Base-by-base conservation (phyloP, 2,797 vertebrate genomes). In the Merluccius polli region DNA sequence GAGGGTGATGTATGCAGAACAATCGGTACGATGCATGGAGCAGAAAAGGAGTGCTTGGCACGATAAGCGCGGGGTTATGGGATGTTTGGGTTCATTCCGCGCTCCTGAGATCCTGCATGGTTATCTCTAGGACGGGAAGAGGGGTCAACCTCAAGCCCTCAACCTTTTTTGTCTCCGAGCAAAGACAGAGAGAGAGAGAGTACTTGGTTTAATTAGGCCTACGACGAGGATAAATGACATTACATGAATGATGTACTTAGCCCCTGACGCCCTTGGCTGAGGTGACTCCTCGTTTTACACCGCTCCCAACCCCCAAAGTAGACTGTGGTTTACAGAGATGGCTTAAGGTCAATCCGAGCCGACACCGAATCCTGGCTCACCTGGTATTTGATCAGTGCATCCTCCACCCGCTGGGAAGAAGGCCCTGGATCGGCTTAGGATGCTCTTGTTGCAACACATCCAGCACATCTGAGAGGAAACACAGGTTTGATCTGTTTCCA, bases 251-350 rank as follows among this genome's bases (percentile, higher is more conserved):
- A 88, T 87, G 86, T 90, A 81, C 85, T 88, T 84, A 79, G 82
- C 84, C 81, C 80, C 12, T 5, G 10, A 74, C 85, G 87, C 86
- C 87, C 84, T 86, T 83, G 87, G 88, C 87, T 82, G 75, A 84
- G 82, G 82, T 89, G 84, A 86, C 84, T 86, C 88, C 86, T 90
- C 83, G 52, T 87, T 85, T 90, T 89, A 89, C 86, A 6, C 77
- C 41, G 63, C 68, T 82, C 78, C 80, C 77, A 82, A 82, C 71
- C 69, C 72, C 70, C 77, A 77, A 86, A 88, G 83, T 82, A 82
- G 80, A 80, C 75, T 81, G 82, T 80, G 84, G 88, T 87, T 85
- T 79, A 21, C 38, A 77, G 74, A 81, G 81, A 82, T 2, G 77
- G 81, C 82, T 80, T 59, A 32, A 84, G 73, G 81, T 82, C 73